phyloP scores from a whole-genome alignment of 2,113 vertebrate species.

The Marmota flaviventris region DNA sequence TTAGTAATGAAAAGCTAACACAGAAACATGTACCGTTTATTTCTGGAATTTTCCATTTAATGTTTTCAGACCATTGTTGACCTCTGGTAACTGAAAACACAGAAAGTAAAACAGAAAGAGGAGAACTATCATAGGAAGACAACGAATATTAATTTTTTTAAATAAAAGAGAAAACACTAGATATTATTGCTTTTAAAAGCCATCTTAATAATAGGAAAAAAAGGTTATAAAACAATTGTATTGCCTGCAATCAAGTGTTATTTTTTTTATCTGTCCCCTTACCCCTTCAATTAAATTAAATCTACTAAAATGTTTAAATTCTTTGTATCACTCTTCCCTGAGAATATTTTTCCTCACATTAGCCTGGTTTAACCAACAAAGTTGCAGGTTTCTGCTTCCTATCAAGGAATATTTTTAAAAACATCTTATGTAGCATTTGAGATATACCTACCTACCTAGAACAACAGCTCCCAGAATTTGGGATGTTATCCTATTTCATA shows the following conservation, averaged over 20 bases:
- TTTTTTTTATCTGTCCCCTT: slow-evolving; percentile 51
- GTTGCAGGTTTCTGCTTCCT: neutral
- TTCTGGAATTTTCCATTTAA: neutral
- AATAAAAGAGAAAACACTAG: neutral
- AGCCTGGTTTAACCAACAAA: neutral
- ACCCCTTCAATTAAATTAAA: neutral
- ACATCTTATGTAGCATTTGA: neutral
- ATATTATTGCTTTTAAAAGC: neutral
- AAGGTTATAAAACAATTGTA: slow-evolving; percentile 7
- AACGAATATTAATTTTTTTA: neutral
- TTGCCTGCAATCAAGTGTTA: neutral
- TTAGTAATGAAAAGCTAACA: too few relatives aligned
- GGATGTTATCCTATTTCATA: neutral
- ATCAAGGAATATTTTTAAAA: neutral
- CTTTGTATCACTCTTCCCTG: neutral
- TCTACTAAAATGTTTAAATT: slow-evolving; percentile 45
- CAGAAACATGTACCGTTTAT: neutral
- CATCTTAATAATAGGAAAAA: slow-evolving; percentile 22
- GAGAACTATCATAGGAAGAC: neutral
- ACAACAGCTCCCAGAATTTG: neutral
- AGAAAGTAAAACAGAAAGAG: neutral
- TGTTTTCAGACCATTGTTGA: neutral
- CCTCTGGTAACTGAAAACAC: neutral
- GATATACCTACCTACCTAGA: neutral
- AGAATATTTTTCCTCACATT: neutral